Percentiles rank a stretch among this genome's conserved stretches.
phyloP scores from a whole-genome alignment of 2,113 vertebrate species.

The Paedocypris sp. region DNA sequence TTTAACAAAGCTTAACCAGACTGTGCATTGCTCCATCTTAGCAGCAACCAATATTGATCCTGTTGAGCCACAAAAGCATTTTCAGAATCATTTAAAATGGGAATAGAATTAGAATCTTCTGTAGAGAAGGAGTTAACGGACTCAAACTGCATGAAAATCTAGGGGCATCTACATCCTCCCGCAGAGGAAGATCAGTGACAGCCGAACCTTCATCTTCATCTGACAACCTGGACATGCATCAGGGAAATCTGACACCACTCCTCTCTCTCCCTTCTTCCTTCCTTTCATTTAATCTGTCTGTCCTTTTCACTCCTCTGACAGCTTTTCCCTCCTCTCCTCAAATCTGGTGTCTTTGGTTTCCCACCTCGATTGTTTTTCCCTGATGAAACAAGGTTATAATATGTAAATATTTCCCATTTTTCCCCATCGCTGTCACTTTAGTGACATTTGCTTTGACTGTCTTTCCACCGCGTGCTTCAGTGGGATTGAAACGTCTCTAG shows the following conservation, averaged over 20 bases:
- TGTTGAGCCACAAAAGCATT: too few relatives aligned
- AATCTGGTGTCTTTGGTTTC: background rate
- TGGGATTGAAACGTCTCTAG: too few relatives aligned
- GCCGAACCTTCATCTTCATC: background rate
- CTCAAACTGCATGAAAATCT: slow-evolving; percentile 12
- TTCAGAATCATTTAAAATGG: too few relatives aligned
- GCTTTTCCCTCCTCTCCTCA: background rate
- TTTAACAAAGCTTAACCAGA: background rate
- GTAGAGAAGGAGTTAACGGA: slow-evolving; percentile 3
- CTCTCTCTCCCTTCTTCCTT: background rate
- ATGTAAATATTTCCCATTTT: background rate
- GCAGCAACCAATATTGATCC: background rate
- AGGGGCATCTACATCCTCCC: background rate
- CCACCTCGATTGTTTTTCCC: slow-evolving; percentile 15
- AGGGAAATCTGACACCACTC: background rate
- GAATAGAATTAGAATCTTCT: too few relatives aligned
- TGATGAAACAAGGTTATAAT: background rate
- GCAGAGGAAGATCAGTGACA: slow-evolving; percentile 10
- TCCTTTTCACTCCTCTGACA: background rate
- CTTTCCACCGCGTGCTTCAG: too few relatives aligned
- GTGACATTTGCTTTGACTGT: too few relatives aligned
- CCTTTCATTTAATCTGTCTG: background rate
- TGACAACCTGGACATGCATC: slow-evolving; percentile 9
- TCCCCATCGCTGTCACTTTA: too few relatives aligned
- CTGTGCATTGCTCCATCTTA: background rate